phyloP scores from a whole-genome alignment of 2,797 vertebrate species.

The Lepus oiostolus region DNA sequence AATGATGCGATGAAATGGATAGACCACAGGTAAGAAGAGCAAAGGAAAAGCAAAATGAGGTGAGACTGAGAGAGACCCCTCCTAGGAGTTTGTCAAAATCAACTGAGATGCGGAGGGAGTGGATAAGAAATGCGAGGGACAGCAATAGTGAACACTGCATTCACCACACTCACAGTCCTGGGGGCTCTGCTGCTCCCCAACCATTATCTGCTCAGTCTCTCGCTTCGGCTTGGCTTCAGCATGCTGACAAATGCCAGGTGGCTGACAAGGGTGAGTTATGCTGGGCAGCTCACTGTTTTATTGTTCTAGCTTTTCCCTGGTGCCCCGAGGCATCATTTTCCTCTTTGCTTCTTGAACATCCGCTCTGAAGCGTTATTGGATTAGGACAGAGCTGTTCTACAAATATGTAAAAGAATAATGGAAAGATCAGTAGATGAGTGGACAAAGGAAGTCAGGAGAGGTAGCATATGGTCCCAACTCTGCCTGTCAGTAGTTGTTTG shows the following conservation, averaged over 20 bases:
- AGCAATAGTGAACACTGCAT: not conserved
- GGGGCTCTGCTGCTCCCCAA: not conserved
- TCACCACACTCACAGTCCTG: not conserved
- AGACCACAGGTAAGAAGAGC: not conserved
- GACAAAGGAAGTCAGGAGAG: slow-evolving; percentile 19
- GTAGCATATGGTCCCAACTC: not conserved
- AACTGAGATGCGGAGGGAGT: not conserved
- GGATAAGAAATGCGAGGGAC: not conserved
- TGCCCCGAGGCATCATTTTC: slow-evolving; percentile 39
- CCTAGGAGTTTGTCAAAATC: not conserved
- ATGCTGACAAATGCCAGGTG: slow-evolving; percentile 21
- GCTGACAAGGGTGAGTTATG: slow-evolving; percentile 45
- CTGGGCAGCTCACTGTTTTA: slow-evolving; percentile 34
- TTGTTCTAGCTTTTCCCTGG: slow-evolving; percentile 37
- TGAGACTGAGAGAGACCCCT: not conserved
- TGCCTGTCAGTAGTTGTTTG: not conserved
- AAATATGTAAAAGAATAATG: slow-evolving; percentile 48
- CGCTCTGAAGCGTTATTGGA: slow-evolving; percentile 29
- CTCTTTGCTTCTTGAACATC: slow-evolving; percentile 43
- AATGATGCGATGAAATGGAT: slow-evolving; percentile 3
- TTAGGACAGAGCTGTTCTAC: slow-evolving; percentile 46
- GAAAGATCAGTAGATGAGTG: not conserved
- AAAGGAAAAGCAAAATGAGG: slow-evolving; percentile 14
- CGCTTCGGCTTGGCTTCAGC: slow-evolving; percentile 19
- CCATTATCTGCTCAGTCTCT: slow-evolving; percentile 23